Evolutionary conservation across 2,888 invertebrate genomes (phyloP), one percentile per base, ranked within the genome.

Genomic region (Aelia acuminata): DNA sequence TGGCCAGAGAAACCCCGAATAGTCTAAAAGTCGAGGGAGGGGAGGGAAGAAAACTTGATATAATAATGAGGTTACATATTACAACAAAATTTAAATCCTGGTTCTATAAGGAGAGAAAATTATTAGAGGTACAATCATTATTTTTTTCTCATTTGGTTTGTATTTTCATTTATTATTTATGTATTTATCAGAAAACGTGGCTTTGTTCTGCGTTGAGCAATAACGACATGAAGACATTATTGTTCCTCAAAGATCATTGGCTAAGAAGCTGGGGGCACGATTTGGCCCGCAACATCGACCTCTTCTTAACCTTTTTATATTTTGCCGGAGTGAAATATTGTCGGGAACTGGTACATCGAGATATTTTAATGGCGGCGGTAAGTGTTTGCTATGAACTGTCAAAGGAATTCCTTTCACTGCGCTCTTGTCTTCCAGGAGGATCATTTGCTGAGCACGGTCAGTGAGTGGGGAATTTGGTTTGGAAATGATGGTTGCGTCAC

Each of bases 281-380:
- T 1, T 13, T 35, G 31, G 31, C 18, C 35, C 63, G 63, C 63
- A 70, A 70, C 7, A 1, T 1, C 18, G 35, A 70, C 63, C 63
- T 70, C 63, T 26, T 26, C 13, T 70, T 70, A 70, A 70, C 63
- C 63, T 70, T 70, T 70, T 70, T 70, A 70, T 35, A 70, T 70
- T 70, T 35, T 31, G 4, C 35, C 4, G 1, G 1, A 7, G 63
- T 70, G 63, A 70, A 20, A 35, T 70, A 70, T 70, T 70, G 63
- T 70, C 63, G 35, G 35, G 63, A 70, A 35, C 63, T 70, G 63
- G 63, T 4, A 70, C 63, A 70, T 70, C 63, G 63, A 70, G 63
- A 70, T 70, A 70, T 31, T 35, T 70, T 35, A 70, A 35, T 35
- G 63, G 31, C 63, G 15, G 31, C 2, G 63, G n/a, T n/a, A 70